Conservation (phyloP, 2,113 vertebrate species). For the Pachyramphus minor region DNA sequence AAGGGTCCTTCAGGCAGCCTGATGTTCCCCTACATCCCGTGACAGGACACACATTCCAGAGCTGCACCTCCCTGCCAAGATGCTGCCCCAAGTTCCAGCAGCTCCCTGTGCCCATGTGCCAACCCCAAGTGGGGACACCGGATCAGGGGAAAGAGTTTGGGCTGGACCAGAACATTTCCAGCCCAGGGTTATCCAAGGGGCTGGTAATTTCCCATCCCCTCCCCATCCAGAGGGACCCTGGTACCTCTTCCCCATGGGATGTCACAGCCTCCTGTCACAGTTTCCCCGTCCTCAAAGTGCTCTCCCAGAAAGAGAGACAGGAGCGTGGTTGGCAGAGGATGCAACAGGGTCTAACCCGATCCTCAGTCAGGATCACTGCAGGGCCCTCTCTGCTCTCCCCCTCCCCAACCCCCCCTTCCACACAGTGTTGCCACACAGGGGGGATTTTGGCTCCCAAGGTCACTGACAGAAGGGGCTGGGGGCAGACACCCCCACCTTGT, state of each 20-base stretch:
- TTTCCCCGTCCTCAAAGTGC: background rate
- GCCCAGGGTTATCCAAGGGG: fast-evolving
- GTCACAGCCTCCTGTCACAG: background rate
- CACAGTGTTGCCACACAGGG: background rate
- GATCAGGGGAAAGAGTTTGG: background rate
- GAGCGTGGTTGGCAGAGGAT: fast-evolving
- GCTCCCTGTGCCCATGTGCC: background rate
- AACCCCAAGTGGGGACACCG: fast-evolving
- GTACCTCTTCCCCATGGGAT: fast-evolving
- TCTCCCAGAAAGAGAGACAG: background rate
- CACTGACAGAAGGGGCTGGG: background rate
- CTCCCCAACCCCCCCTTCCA: background rate
- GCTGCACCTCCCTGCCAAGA: background rate
- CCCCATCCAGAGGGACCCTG: background rate
- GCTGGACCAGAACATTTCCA: background rate
- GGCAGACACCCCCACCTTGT: fast-evolving
- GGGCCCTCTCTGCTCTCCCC: background rate
- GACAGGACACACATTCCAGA: background rate
- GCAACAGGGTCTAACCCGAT: background rate
- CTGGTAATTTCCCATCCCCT: background rate
- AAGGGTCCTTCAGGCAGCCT: background rate
- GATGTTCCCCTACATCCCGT: fast-evolving
- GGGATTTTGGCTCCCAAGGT: background rate
- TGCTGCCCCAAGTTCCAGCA: background rate
- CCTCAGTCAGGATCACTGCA: fast-evolving